Conservation (phyloP, 2,888 invertebrate species). For the Leptinotarsa rubiginosa region DNA sequence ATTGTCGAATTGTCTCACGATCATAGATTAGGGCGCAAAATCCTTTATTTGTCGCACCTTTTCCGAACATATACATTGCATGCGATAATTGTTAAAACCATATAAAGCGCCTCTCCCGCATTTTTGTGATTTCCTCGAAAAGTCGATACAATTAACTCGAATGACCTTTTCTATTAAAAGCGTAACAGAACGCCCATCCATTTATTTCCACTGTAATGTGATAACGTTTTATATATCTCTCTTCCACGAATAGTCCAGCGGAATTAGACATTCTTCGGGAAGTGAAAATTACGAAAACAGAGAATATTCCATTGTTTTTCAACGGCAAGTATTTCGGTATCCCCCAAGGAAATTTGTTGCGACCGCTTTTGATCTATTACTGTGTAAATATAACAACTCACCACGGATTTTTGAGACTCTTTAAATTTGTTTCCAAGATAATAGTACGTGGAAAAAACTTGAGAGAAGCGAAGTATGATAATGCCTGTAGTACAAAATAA, state of each 20-base stretch:
- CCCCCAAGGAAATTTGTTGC: no score
- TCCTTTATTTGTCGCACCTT: background rate
- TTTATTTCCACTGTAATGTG: background rate
- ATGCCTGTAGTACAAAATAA: no score
- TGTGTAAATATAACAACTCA: no score
- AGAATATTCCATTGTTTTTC: no score
- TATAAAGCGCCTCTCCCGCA: slow-evolving; percentile 13
- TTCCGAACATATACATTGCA: background rate
- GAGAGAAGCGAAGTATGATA: no score
- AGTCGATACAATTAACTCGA: slow-evolving; percentile 32
- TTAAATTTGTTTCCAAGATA: no score
- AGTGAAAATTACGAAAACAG: background rate
- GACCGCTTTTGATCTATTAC: no score
- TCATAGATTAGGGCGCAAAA: no score
- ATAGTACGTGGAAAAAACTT: no score
- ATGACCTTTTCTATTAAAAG: slow-evolving; percentile 35
- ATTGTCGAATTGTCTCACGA: no score
- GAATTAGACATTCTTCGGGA: background rate
- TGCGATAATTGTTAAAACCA: background rate
- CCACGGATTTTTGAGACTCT: no score
- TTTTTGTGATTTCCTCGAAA: slow-evolving; percentile 30
- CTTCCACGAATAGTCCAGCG: background rate
- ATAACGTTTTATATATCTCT: background rate
- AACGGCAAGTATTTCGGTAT: no score
- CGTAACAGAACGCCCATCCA: background rate